Evolutionary conservation across 2,113 vertebrate genomes (phyloP), one percentile per base, ranked within the genome.

Genomic region (Oncorhynchus gorbuscha): DNA sequence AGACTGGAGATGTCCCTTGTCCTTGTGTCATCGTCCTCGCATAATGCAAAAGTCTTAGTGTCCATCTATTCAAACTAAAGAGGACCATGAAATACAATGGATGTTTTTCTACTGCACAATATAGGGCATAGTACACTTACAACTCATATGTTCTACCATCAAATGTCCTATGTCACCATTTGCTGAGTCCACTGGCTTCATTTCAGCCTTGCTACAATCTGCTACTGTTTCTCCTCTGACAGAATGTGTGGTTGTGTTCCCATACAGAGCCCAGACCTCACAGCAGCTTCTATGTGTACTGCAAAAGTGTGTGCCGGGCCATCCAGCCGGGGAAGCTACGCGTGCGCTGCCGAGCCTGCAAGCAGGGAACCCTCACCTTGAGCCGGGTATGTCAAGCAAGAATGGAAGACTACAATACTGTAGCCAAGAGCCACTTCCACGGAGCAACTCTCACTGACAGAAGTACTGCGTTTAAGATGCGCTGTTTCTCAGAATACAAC

Each of bases 271-370:
- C 79, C 77, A 64, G 74, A 3, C 62, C 74, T 58, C 89, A 93
- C 90, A 96, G 91, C 88, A 94, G 93, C 65, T 97, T 97, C 86
- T 97, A 95, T 18, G 94, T 98, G 75, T 97, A 91, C 65, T 98
- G 97, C 92, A 98, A 98, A 85, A 85, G 82, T 58, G 80, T 86
- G 71, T 98, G 97, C 82, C 82, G 84, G 5, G 88, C 89, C 1
- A 84, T 97, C 67, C 93, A 93, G 76, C 95, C 95, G 0, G 97
- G 96, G 39, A 98, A 98, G 77, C 92, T 98, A 28, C 86, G 97
- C 0, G 96, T 96, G 5, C 93, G 90, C 12, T 98, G 97, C 68
- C 71, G 48, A 61, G 79, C 74, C 65, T 98, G 97, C 91, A 94
- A 83, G 76, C 91, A 97, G 86, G 92, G 94, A 0, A 95, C 95